Evolutionary conservation across 2,888 invertebrate species (phyloP).

Genomic region (Eustalomyia histrio): DNA sequence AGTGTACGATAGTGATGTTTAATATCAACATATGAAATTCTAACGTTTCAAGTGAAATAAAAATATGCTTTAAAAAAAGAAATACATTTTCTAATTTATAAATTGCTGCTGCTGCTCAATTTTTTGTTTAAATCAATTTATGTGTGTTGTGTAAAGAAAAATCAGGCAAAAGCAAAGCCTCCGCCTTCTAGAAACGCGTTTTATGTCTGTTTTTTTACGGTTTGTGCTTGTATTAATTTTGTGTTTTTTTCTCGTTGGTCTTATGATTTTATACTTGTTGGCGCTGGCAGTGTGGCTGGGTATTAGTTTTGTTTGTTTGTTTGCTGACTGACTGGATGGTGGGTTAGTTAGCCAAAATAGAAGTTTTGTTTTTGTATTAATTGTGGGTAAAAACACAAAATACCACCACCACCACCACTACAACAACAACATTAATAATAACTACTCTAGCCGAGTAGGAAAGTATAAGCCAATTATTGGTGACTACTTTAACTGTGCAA

Average conservation of each 20-base stretch:
- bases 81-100: constrained; percentile 22
- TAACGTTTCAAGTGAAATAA: constrained; percentile 11
- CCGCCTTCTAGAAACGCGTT: constrained; percentile 68
- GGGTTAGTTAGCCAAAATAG: constrained; percentile 58
- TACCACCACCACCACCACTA: constrained; percentile 26
- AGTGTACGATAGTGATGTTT: constrained; percentile 10
- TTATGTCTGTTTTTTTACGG: constrained; percentile 32
- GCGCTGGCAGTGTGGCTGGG: constrained; percentile 28
- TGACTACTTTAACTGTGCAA: constrained; percentile 7
- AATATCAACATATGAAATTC: constrained; percentile 14
- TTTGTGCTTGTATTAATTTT: background rate
- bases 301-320: constrained; percentile 19
- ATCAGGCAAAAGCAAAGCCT: constrained; percentile 56
- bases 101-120: constrained; percentile 27
- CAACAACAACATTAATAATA: constrained; percentile 23
- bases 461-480: constrained; percentile 47
- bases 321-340: constrained; percentile 44
- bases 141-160: constrained; percentile 58
- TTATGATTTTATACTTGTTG: constrained; percentile 51
- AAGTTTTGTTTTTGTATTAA: constrained; percentile 38
- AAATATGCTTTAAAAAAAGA: constrained; percentile 40
- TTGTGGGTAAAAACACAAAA: constrained; percentile 47
- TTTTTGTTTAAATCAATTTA: constrained; percentile 55
- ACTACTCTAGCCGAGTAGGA: constrained; percentile 37
- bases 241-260: constrained; percentile 15